Conservation (phyloP, 2,797 vertebrate genomes). For the Dendrocincla fuliginosa region DNA sequence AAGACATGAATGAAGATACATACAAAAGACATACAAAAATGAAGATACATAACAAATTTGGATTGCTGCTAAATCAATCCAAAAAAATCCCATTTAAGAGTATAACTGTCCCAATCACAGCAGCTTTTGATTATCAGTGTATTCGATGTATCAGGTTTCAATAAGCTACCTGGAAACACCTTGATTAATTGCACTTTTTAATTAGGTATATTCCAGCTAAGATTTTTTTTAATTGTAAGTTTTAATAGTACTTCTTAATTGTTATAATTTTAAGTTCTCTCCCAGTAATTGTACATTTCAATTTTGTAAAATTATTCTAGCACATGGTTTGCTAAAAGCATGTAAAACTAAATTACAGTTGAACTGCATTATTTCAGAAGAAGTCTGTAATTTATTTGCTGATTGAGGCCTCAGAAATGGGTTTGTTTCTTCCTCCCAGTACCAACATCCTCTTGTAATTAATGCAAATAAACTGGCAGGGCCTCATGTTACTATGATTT, state of each 20-base stretch:
- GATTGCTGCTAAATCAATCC: background rate
- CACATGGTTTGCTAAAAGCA: background rate
- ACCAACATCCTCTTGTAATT: background rate
- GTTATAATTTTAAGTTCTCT: background rate
- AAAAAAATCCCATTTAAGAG: background rate
- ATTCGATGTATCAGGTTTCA: background rate
- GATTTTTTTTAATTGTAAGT: background rate
- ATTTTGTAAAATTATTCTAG: background rate
- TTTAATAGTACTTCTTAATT: background rate
- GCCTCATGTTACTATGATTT: background rate
- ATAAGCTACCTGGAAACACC: background rate
- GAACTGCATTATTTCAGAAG: background rate
- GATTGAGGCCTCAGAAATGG: background rate
- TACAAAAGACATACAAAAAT: background rate
- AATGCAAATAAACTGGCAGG: background rate
- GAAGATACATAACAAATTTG: fast-evolving
- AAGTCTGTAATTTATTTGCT: background rate
- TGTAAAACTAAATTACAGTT: background rate
- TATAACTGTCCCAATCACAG: background rate
- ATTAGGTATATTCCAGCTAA: background rate
- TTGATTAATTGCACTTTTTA: background rate
- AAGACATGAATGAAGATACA: background rate
- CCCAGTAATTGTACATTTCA: background rate
- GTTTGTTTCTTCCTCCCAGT: background rate
- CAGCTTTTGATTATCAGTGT: background rate